Evolutionary conservation across 2,888 invertebrate species (phyloP), one percentile per base, ranked within the genome.

Genomic region (Drosophila neotestacea): DNA sequence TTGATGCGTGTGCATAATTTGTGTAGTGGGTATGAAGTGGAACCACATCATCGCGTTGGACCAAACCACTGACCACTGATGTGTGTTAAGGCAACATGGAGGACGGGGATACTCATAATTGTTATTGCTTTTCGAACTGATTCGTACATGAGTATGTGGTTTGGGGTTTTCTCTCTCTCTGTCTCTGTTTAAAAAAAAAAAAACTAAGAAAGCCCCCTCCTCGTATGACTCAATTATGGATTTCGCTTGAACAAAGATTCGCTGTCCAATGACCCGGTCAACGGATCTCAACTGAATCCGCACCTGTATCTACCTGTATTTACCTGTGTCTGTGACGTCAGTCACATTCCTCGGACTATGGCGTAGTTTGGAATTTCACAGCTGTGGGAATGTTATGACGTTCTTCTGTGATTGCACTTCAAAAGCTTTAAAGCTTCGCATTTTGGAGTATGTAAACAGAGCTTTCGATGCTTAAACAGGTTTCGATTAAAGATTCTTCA

Each of bases 1-100:
- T 70, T 59, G 73, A 61, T 85, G 84, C 88, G 85, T 80, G 81
- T 85, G 85, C 83, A 87, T 79, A 77, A 82, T 82, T 73, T 70
- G 47, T 34, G 60, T 22, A 59, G 67, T 61, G 77, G 50, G 27
- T 63, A 70, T 56, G 52, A 80, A 61, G 77, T 77, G 88, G 77
- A 84, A 83, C 79, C 63, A 54, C 22, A 22, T 22, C 52, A 59
- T 41, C 44, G 72, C 59, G 41, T 44, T 51, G 58, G 44, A 47
- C 46, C 46, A 22, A 63, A 50, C 41, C 46, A 28, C 44, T 63
- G 63, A 62, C 76, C 75, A 62, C 64, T 74, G 54, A 64, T 51
- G 63, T 51, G 63, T 68, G 71, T 75, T 67, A 55, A 61, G 41
- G 27, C 27, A 51, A 34, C 41, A 51, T 11, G 28, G 39, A 34